Conservation (phyloP, 2,797 vertebrate genomes). For the Hippopotamyrus pictus region DNA sequence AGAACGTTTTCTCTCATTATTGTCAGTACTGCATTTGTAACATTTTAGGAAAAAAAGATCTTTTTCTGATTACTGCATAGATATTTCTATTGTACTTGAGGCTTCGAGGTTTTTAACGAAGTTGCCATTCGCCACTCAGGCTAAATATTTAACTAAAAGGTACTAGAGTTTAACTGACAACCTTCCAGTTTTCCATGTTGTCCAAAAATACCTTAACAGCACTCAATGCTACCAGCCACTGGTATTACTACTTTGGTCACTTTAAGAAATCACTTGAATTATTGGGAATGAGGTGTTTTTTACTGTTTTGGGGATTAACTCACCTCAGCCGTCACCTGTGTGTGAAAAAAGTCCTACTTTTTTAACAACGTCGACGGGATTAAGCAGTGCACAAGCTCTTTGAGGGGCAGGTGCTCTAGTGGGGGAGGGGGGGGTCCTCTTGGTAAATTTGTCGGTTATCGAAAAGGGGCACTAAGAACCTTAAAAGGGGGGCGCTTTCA, state of each 20-base stretch:
- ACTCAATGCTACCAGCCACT: background rate
- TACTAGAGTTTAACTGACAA: background rate
- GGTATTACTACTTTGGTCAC: background rate
- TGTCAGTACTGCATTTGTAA: background rate
- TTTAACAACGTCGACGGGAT: background rate
- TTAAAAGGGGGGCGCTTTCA: background rate
- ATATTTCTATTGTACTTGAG: background rate
- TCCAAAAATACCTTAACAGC: background rate
- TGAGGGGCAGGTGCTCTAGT: background rate
- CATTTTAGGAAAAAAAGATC: too few relatives aligned
- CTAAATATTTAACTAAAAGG: background rate
- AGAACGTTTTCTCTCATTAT: background rate
- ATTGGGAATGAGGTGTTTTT: background rate
- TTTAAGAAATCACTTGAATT: background rate
- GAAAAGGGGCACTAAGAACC: background rate
- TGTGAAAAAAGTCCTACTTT: background rate
- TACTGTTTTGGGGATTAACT: background rate
- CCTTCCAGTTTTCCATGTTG: background rate
- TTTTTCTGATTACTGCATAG: background rate
- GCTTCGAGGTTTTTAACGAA: background rate
- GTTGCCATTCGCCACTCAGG: background rate
- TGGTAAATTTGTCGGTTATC: background rate
- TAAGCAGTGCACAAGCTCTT: background rate
- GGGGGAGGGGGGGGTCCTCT: background rate
- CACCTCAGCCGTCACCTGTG: background rate